Evolutionary conservation across 2,797 vertebrate species (phyloP).

Genomic region (Novumbra hubbsi): DNA sequence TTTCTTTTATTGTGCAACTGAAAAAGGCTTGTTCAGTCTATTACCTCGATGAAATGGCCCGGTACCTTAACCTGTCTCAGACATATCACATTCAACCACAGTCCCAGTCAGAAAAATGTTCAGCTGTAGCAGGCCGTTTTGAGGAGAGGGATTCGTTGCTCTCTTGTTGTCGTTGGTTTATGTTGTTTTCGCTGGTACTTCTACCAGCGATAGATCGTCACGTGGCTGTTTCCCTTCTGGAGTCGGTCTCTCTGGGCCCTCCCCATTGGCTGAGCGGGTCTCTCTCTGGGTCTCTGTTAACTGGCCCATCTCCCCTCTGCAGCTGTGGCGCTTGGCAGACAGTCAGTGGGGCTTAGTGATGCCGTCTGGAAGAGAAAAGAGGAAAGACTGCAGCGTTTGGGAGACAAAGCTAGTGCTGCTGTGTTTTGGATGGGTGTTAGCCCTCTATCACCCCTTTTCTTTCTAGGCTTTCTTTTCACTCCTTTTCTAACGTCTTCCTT

Average conservation of each 20-base stretch:
- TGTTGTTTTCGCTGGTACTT: not conserved
- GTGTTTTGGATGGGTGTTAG: constrained; percentile 8
- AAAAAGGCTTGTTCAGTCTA: no score
- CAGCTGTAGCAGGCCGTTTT: no score
- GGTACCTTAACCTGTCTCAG: no score
- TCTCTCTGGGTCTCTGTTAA: not conserved
- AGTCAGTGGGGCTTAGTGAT: constrained; percentile 5
- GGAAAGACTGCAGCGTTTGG: not conserved
- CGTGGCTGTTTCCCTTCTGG: no score
- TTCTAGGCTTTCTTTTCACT: constrained; percentile 15
- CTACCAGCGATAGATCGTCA: not conserved
- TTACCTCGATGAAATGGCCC: no score
- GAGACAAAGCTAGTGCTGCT: constrained; percentile 1
- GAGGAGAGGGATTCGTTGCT: no score
- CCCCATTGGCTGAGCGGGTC: not conserved
- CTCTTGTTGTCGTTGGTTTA: no score
- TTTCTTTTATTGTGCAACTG: no score
- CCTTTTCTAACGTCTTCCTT: constrained; percentile 10
- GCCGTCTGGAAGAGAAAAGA: not conserved
- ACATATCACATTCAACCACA: no score
- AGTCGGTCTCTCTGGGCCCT: not conserved
- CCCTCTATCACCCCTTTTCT: constrained; percentile 5
- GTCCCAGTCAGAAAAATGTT: no score
- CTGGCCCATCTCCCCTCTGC: constrained; percentile 7
- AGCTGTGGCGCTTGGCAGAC: constrained; percentile 11